Conservation (phyloP, 2,797 vertebrate species). For the Dendrocincla fuliginosa region DNA sequence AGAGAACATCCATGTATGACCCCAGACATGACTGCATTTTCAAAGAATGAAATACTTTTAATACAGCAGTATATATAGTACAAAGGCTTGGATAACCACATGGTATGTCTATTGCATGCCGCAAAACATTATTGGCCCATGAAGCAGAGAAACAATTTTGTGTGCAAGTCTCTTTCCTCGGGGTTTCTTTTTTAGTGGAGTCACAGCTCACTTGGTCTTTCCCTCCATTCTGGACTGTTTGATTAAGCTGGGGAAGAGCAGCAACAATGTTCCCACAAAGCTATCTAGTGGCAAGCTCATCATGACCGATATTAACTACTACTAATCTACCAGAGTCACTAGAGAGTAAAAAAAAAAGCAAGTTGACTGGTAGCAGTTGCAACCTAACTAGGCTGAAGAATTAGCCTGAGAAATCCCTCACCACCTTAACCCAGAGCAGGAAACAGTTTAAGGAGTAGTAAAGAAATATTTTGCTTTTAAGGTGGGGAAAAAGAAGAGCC, state of each 20-base stretch:
- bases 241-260: background rate
- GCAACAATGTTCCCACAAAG: background rate
- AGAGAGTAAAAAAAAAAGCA: background rate
- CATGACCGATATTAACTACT: background rate
- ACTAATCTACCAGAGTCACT: background rate
- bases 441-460: background rate
- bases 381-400: background rate
- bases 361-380: background rate
- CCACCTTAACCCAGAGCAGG: background rate
- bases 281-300: background rate
- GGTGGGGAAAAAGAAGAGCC: background rate
- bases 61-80: conserved; percentile 10
- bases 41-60: conserved; percentile 40
- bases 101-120: background rate
- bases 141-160: background rate
- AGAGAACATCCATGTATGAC: background rate
- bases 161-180: background rate
- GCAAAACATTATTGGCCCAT: background rate
- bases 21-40: conserved; percentile 30
- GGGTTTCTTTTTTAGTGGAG: background rate
- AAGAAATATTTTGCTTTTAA: background rate
- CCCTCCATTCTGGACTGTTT: background rate
- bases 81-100: background rate
- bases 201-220: background rate
- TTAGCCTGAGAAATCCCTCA: background rate